Base-by-base conservation (phyloP, 2,888 invertebrate genomes). In the Leucophenga montana region DNA sequence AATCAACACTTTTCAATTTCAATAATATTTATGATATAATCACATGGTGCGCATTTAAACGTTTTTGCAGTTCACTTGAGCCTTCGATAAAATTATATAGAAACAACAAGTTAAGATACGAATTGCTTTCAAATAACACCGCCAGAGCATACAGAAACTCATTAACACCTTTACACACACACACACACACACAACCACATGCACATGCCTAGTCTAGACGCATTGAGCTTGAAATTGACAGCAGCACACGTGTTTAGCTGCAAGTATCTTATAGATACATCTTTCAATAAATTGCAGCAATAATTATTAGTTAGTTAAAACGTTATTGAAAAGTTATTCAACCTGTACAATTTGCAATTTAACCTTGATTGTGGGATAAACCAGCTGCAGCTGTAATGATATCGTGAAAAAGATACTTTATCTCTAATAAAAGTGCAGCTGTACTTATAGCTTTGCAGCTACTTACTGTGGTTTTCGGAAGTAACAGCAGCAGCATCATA, bases 321-420 rank as follows among this genome's bases (percentile, higher is more conserved):
- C 56, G 62, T 65, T 71, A 75, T 76, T 54, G 48, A 62, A 68
- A 74, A 71, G 73, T 75, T 72, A 80, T 71, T 79, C 71, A 75
- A 77, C 78, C 73, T 71, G 70, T 70, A 73, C 71, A 44, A 31
- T 59, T 22, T 16, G 71, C 39, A 39, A 39, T 39, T 39, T 39
- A 11, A 39, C 39, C 39, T 39, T 39, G 39, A 39, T 39, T 39
- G 11, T 39, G 11, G 3, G 11, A 3, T 5, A 39, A 39, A 39
- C 5, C 39, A 39, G 39, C 39, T 39, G 39, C 39, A 39, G 39
- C 8, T 39, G 8, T 39, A 39, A 79, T 78, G 73, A 71, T 67
- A 73, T 74, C 72, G 53, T 66, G 39, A 39, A 39, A 39, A 39
- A 39, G 39, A 39, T 39, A 39, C 18, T 54, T 18, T 20, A 54